Conservation (phyloP, 2,113 vertebrate species). For the Desmodus rotundus region DNA sequence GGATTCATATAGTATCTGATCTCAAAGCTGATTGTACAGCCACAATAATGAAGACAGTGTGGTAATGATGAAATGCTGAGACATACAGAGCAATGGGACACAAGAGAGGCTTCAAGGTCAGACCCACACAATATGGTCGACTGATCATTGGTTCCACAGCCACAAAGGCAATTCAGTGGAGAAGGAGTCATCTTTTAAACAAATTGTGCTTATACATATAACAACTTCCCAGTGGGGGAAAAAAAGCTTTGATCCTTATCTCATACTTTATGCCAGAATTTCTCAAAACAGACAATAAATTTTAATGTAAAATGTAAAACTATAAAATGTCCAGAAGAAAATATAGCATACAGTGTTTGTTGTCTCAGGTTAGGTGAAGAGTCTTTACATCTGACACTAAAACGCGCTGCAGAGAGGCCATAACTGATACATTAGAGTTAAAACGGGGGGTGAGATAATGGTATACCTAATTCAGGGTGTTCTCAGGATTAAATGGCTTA, state of each 20-base stretch:
- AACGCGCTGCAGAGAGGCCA: neutral
- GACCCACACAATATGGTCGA: neutral
- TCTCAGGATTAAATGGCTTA: neutral
- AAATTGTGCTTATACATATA: neutral
- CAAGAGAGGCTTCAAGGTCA: neutral
- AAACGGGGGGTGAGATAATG: neutral
- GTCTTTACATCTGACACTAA: neutral
- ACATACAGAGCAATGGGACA: neutral
- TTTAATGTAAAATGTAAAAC: neutral
- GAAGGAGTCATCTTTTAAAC: neutral
- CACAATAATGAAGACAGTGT: neutral
- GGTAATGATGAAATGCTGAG: neutral
- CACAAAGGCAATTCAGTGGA: neutral
- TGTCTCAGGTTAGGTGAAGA: neutral
- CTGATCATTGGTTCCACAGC: neutral
- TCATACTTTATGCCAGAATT: neutral
- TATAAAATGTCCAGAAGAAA: neutral
- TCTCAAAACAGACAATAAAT: neutral
- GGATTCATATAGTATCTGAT: neutral
- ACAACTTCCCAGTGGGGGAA: neutral
- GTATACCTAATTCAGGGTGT: neutral
- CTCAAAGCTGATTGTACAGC: neutral
- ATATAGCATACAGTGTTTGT: neutral
- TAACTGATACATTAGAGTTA: neutral
- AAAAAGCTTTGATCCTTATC: neutral